A percentile compares a stretch with the other conserved stretches of the same genome.
Evolutionary conservation across 2,797 vertebrate genomes (phyloP).

Genomic region (Thripadectes ignobilis): DNA sequence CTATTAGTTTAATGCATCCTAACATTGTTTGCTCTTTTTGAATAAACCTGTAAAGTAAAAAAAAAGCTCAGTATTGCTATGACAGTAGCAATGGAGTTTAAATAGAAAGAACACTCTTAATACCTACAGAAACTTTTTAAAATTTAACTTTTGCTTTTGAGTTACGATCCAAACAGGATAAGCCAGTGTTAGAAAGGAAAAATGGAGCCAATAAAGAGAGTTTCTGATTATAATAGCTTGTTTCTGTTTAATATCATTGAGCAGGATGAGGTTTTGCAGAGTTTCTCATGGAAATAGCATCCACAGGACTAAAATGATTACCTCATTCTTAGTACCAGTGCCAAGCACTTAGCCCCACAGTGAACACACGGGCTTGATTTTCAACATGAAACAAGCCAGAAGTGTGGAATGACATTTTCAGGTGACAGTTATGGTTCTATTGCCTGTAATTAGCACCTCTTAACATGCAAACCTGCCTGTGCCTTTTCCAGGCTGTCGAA

Average conservation of each 20-base stretch:
- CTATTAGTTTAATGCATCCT: neutral
- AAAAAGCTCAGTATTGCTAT: neutral
- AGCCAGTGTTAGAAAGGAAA: slow-evolving; percentile 64
- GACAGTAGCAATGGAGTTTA: neutral
- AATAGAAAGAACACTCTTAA: neutral
- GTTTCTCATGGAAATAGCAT: slow-evolving; percentile 87
- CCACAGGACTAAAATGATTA: slow-evolving; percentile 79
- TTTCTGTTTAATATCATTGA: slow-evolving; percentile 80
- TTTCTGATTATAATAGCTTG: slow-evolving; percentile 72
- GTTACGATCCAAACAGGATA: slow-evolving; percentile 49
- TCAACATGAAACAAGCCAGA: slow-evolving; percentile 86
- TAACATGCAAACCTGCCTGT: slow-evolving; percentile 81
- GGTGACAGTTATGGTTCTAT: slow-evolving; percentile 87
- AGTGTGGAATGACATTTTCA: slow-evolving; percentile 81
- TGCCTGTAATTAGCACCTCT: slow-evolving; percentile 90
- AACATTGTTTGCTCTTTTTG: neutral
- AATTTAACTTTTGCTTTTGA: slow-evolving; percentile 53
- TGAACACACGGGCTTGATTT: slow-evolving; percentile 73
- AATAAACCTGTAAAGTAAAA: neutral
- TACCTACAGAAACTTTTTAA: slow-evolving; percentile 11
- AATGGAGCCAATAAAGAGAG: slow-evolving; percentile 61
- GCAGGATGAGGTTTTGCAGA: slow-evolving; percentile 72
- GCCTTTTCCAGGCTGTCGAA: slow-evolving; percentile 90
- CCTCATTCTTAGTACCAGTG: slow-evolving; percentile 80
- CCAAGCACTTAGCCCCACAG: slow-evolving; percentile 79